These are phyloP conservation scores for Hybos culiciformis DNA, from an alignment of 2,888 invertebrate species.

Conservation along the genomic window DNA sequence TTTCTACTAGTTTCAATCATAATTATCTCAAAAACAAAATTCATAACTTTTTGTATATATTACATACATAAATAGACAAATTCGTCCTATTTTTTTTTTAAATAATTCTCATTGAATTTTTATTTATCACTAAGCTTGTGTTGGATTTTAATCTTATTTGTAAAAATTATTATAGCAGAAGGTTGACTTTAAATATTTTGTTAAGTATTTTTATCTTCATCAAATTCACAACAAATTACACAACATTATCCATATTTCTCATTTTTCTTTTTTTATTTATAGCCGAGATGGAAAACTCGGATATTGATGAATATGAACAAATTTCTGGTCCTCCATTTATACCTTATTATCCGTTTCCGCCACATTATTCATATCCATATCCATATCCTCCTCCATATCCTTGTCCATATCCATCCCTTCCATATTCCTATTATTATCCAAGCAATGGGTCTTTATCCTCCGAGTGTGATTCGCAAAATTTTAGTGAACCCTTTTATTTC, in stretches of 20 bases:
- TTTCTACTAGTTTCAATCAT: too few relatives aligned
- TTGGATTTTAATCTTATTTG: conserved; percentile 12
- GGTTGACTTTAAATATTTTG: background rate
- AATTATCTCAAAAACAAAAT: too few relatives aligned
- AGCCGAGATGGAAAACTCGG: conserved; percentile 35
- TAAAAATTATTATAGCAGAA: background rate
- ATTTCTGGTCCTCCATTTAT: conserved; percentile 13
- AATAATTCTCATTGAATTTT: too few relatives aligned
- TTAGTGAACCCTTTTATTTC: conserved; percentile 13
- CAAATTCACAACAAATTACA: conserved; percentile 7
- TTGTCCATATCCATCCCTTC: conserved; percentile 18
- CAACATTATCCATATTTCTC: conserved; percentile 16
- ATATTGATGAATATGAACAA: conserved; percentile 29
- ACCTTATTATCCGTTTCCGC: conserved; percentile 24
- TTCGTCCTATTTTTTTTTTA: too few relatives aligned
- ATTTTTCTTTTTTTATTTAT: conserved; percentile 19
- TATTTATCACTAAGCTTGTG: conserved; percentile 22
- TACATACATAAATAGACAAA: too few relatives aligned
- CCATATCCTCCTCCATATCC: conserved; percentile 11
- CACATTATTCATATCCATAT: conserved; percentile 21
- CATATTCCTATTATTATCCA: conserved; percentile 27
- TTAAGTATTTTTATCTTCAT: conserved; percentile 3
- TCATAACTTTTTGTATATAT: too few relatives aligned
- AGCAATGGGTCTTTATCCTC: conserved; percentile 6
- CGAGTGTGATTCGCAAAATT: conserved; percentile 20